Evolutionary conservation across 2,888 invertebrate species (phyloP).

Genomic region (Punctoribates punctum): DNA sequence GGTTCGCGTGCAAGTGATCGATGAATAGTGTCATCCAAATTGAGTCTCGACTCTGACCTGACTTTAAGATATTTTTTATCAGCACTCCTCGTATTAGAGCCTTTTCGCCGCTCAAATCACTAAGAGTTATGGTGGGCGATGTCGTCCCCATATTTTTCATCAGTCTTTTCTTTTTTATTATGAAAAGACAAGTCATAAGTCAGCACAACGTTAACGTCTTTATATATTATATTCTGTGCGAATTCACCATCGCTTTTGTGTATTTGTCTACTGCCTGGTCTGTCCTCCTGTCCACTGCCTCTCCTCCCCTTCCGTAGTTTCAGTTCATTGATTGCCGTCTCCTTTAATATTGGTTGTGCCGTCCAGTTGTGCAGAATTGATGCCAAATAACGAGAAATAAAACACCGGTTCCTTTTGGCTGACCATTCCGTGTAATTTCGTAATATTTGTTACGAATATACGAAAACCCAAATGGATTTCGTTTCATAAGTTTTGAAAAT

Average conservation of each 20-base stretch:
- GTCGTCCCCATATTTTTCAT: constrained; percentile 22
- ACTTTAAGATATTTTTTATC: constrained; percentile 28
- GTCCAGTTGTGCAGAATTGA: constrained; percentile 28
- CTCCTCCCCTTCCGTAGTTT: constrained; percentile 2
- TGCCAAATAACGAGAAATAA: constrained; percentile 17
- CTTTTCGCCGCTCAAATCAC: not conserved
- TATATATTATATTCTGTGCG: not conserved
- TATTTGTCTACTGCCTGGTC: no score
- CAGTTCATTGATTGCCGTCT: constrained; percentile 21
- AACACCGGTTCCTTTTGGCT: constrained; percentile 10
- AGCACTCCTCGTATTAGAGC: not conserved
- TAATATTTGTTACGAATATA: not conserved
- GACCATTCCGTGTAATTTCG: not conserved
- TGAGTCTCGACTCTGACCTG: constrained; percentile 17
- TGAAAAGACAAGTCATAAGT: not conserved
- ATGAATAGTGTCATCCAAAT: constrained; percentile 26
- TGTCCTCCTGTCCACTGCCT: not conserved
- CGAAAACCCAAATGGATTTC: not conserved
- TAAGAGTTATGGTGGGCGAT: not conserved
- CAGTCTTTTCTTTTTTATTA: not conserved
- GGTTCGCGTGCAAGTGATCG: constrained; percentile 30
- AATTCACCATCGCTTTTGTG: no score
- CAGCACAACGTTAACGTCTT: not conserved
- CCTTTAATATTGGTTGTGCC: constrained; percentile 11
- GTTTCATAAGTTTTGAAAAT: not conserved